Evolutionary conservation across 1,140 invertebrate genomes (phyloP).

Genomic region (Choristoneura fumiferana): DNA sequence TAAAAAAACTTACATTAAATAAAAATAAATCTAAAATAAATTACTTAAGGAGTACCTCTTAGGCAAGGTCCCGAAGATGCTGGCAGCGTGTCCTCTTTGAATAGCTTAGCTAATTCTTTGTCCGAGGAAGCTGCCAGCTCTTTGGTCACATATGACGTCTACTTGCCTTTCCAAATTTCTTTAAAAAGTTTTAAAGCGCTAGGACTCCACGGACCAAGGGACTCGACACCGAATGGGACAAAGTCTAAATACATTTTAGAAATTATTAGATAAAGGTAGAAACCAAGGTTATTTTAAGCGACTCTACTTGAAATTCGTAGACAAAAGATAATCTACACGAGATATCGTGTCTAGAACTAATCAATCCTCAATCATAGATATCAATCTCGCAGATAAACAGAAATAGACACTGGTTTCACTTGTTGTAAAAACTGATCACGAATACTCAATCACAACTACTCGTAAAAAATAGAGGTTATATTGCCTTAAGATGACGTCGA

Average conservation of each 20-base stretch:
- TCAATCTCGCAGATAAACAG: background rate
- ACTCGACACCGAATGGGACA: background rate
- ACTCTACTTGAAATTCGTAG: background rate
- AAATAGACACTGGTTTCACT: background rate
- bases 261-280: background rate
- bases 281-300: background rate
- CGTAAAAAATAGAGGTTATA: background rate
- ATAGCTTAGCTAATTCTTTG: no score
- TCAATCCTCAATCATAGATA: slow-evolving; percentile 13
- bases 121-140: no score
- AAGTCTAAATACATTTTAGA: background rate
- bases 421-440: background rate
- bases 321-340: background rate
- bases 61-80: no score
- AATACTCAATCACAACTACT: background rate
- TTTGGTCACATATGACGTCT: no score
- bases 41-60: no score
- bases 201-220: no score
- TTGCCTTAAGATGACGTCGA: no score
- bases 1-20: no score
- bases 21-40: no score
- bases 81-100: no score
- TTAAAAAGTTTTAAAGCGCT: no score
- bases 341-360: slow-evolving; percentile 17
- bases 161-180: no score